Base-by-base conservation (phyloP, 1,140 invertebrate genomes). In the Musca domestica region DNA sequence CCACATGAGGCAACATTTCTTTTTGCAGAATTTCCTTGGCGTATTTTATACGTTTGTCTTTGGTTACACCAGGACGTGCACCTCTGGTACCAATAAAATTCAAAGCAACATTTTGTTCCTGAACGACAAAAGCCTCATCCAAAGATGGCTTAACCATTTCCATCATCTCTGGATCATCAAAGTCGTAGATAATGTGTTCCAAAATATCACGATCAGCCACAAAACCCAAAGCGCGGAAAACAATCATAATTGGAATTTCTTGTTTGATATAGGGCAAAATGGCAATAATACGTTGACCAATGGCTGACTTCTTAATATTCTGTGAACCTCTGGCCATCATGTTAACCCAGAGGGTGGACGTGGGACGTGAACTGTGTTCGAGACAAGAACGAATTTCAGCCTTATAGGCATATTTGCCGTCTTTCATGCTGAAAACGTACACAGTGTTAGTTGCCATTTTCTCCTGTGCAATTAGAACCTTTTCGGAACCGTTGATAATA, bases 381-480 rank as follows among this genome's bases (percentile, higher is more conserved):
- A 99, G 83, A 78, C 95, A 98, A 0, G 96, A 98, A 17, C 98
- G 86, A 70, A 97, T 96, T 85, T 99, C 98, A 66, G 96, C 92
- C 85, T 98, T 99, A 78, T 92, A 99, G 9, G 95, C 95, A 87
- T 95, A 99, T 83, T 99, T 99, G 64, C 94, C 93, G 81, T 94
- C 93, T 84, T 99, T 99, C 93, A 99, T 96, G 76, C 94, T 93
- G 80, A 99, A 99, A 2, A 99, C 98, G 84, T 99, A 99, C 3
- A 99, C 98, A 66, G 96, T 98, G 81, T 99, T 99, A 10, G 97
- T 98, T 14, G 98, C 97, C 97, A 99, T 99, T 84, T 99, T 99
- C 82, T 99, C 97, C 83, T 99, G 97, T 9, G 97, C 97, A 83
- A 99, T 99, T 1, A 99, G 83, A 67, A 95, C 95, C 82, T 98